Evolutionary conservation across 2,797 vertebrate genomes (phyloP).

Genomic region (Spinus pinus): DNA sequence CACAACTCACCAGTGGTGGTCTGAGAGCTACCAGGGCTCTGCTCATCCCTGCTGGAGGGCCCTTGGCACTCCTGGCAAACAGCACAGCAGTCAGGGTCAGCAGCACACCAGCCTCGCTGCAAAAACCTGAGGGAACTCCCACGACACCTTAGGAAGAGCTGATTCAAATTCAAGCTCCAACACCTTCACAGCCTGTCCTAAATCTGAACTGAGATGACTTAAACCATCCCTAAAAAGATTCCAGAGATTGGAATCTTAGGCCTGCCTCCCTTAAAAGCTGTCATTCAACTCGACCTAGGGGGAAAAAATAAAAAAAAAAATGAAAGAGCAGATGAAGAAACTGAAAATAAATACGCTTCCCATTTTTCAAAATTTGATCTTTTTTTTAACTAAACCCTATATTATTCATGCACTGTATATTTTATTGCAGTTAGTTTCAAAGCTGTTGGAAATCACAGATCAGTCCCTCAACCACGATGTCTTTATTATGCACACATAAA

Average conservation of each 20-base stretch:
- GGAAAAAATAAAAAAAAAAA: background rate
- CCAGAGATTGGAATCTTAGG: background rate
- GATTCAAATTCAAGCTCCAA: background rate
- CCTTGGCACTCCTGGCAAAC: background rate
- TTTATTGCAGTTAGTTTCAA: constrained; percentile 43
- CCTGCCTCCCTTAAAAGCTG: background rate
- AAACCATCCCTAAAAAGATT: background rate
- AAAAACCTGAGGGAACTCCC: background rate
- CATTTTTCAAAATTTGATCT: background rate
- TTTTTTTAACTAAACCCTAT: constrained; percentile 23
- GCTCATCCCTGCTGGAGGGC: background rate
- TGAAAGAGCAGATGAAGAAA: background rate
- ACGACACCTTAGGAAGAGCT: fast-evolving
- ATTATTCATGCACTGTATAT: constrained; percentile 27
- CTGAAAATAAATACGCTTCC: background rate
- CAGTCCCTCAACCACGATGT: constrained; percentile 12
- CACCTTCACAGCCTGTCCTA: background rate
- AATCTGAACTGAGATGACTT: background rate
- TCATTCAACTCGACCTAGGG: background rate
- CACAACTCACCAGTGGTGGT: background rate
- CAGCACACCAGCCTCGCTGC: fast-evolving
- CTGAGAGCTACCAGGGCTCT: background rate
- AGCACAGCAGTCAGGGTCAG: no score
- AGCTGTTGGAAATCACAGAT: constrained; percentile 54
- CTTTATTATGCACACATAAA: constrained; percentile 68